Evolutionary conservation across 1,140 invertebrate genomes (phyloP), one percentile per base, ranked within the genome.

Genomic region (Conus ventricosus): DNA sequence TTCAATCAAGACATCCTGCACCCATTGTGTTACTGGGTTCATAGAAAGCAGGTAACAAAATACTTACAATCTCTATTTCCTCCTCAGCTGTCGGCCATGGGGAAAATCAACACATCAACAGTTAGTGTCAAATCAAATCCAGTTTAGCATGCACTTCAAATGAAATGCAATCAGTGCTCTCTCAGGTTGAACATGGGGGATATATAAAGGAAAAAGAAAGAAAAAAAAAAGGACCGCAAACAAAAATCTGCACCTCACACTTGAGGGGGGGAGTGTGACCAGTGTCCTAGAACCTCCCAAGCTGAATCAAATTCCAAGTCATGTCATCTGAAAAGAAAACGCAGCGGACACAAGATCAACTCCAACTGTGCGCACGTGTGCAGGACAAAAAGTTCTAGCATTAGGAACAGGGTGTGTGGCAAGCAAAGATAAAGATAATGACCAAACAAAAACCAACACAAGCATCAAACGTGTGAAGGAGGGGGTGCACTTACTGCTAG

Each of bases 401-500:
- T n/a, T 2, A 6, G 20, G 0, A 71, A 71, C 6, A 71, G 13
- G 20, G 23, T 17, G 67, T 17, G 67, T 7, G 20, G 23, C 67
- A 71, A 71, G 67, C 15, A 71, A 23, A 71, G 67, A 71, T 11
- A 71, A 13, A 71, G 67, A n/a, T 63, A 20, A 63, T 63, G 60
- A 20, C 10, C 60, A 63, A 20, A 63, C 1, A 20, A 63, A 63
- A 20, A 63, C 0, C 6, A 23, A 71, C 13, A 7, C 0, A 71
- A 0, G 67, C 13, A 20, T 11, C 11, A 71, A 20, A 6, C 7
- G 15, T 20, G 23, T 0, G 20, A 23, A 2, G n/a, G 1, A 53
- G 0, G 57, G 6, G 27, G 0, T 75, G 87, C 85, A 94, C 94
- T 93, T 92, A 94, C 94, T 94, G 88, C 88, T 92, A 5, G 94